Base-by-base conservation (phyloP, 2,797 vertebrate species). In the Poeciliopsis presidionis region DNA sequence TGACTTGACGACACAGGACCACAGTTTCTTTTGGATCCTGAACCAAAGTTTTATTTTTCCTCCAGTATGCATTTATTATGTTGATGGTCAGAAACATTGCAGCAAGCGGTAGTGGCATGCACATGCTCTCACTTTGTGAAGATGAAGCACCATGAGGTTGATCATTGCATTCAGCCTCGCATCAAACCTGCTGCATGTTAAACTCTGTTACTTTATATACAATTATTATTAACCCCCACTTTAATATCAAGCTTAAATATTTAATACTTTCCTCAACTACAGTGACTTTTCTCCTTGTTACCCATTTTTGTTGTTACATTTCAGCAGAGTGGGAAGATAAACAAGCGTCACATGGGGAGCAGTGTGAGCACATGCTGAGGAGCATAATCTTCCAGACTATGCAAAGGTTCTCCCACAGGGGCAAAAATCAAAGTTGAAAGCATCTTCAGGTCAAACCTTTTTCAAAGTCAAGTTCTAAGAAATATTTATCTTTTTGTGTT, bases 21-120 rank as follows among this genome's bases (percentile, higher is more conserved):
- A 39, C 73, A 76, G 67, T 80, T 87, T 86, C 46, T 78, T 74
- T 7, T 30, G 72, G 71, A 61, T 65, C 28, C 11, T 28, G 7
- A 36, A 73, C 22, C 67, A 47, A 57, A n/a, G 72, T 33, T 0
- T 7, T 41, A 79, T 77, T 84, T 85, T 70, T 82, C 49, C 41
- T 13, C 1, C 75, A 86, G 74, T 83, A 81, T 49, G 79, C 69
- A 41, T 95, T 96, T 95, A 95, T 95, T 95, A 73, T 87, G 84
- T 91, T 92, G 91, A 80, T 77, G 76, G 75, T 86, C 84, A 87
- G 74, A 88, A 76, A 88, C 81, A 85, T 77, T 75, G 81, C 81
- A 87, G 80, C 30, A 81, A 84, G 76, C 70, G 25, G 67, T 51
- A 77, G 74, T 51, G 53, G 65, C 90, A 87, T 90, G 90, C 85